Base-by-base conservation (phyloP, 2,113 vertebrate genomes). In the Phoenicopterus ruber region DNA sequence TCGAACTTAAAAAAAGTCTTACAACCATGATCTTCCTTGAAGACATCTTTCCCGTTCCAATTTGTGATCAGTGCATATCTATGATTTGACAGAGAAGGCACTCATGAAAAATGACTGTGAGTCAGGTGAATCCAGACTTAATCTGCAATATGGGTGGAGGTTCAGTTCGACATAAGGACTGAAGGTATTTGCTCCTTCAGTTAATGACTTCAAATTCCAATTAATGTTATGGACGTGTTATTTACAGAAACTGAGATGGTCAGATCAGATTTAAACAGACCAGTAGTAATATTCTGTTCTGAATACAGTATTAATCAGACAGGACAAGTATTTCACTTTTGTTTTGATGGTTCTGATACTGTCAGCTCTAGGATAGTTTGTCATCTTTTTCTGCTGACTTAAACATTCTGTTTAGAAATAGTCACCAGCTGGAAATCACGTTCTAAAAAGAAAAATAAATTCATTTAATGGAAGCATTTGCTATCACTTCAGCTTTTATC, bases 341-440 rank as follows among this genome's bases (percentile, higher is more conserved):
- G 32, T 49, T 94, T 80, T 80, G 54, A 52, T n/a, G 10, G 22
- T 9, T 73, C 78, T 74, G 15, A 49, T 78, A 26, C 17, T 66
- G 26, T 63, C 66, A 87, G 26, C 18, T 82, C 57, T 63, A 82
- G 57, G 52, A 93, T 29, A 67, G 73, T 55, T 55, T 85, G 29
- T 87, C 82, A 82, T 87, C 52, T 26, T 79, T 71, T 84, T 79
- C 61, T 93, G 44, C 32, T 85, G 52, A 92, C 34, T 70, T 79
- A 67, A 67, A 85, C 32, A 90, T 13, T 55, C 70, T 95, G 47
- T 67, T 82, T 55, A 79, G 78, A 85, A 87, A 90, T 38, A 82
- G 52, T 63, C 61, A 88, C 66, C 78, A 95, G 82, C 52, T 91
- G 61, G 42, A 57, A 71, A 52, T 55, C 70, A 58, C 2, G 3